Evolutionary conservation across 2,888 invertebrate genomes (phyloP).

Genomic region (Drosophila neotestacea): DNA sequence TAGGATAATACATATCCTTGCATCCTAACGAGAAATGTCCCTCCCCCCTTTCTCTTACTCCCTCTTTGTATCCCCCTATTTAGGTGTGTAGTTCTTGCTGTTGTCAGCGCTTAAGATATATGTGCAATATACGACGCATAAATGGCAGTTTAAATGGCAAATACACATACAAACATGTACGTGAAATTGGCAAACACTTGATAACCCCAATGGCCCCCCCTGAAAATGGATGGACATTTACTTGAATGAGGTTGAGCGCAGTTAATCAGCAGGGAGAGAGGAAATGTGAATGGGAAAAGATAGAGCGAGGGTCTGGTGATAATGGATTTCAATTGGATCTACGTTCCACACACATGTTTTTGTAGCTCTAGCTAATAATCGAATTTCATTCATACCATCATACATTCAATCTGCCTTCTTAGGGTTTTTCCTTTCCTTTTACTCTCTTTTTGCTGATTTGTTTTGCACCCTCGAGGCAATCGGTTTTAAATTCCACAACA

Average conservation of each 20-base stretch:
- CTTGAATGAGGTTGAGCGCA: neutral
- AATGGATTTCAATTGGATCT: slow-evolving; percentile 41
- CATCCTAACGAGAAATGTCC: neutral
- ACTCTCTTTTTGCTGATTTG: slow-evolving; percentile 15
- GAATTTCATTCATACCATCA: slow-evolving; percentile 43
- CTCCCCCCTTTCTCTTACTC: neutral
- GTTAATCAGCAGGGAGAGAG: slow-evolving; percentile 19
- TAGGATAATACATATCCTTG: slow-evolving; percentile 13
- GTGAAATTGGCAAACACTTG: slow-evolving; percentile 29
- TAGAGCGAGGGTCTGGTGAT: slow-evolving; percentile 1
- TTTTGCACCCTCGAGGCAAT: slow-evolving; percentile 18
- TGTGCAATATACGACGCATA: slow-evolving; percentile 9
- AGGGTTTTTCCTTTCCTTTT: neutral
- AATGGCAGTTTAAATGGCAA: slow-evolving; percentile 37
- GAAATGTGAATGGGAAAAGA: too few species aligned
- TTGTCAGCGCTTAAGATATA: slow-evolving; percentile 29
- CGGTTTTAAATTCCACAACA: slow-evolving; percentile 7
- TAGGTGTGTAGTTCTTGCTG: slow-evolving; percentile 21
- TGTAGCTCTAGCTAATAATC: slow-evolving; percentile 56
- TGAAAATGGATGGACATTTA: slow-evolving; percentile 8
- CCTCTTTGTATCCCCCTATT: neutral
- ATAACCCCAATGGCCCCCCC: slow-evolving; percentile 9
- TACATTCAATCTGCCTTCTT: slow-evolving; percentile 20
- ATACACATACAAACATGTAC: neutral
- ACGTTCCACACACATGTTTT: slow-evolving; percentile 33